A percentile compares a stretch with the other conserved stretches of the same genome.
These are phyloP conservation scores for Oeneis ivallda DNA, from an alignment of 2,888 invertebrate genomes.

Conservation along the genomic window DNA sequence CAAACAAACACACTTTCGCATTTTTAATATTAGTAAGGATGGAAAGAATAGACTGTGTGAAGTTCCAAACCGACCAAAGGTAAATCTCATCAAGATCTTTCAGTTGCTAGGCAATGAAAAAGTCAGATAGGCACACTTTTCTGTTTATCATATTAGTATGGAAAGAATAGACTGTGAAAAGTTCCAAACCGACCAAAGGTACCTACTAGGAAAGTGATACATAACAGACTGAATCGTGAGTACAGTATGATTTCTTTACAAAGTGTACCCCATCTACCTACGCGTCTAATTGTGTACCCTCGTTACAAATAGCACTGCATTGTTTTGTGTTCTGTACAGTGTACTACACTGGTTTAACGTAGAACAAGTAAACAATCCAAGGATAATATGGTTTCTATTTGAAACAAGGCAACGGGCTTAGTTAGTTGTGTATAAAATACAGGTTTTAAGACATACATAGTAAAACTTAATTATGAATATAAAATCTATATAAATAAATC, in stretches of 20 bases:
- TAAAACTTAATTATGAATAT: too few species aligned
- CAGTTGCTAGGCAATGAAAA: too few species aligned
- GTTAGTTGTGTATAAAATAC: constrained; percentile 7
- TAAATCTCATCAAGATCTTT: too few species aligned
- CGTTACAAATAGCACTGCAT: background rate
- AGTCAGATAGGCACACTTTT: too few species aligned
- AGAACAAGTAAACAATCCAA: constrained; percentile 27
- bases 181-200: background rate
- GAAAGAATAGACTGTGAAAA: too few species aligned
- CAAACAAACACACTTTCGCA: too few species aligned
- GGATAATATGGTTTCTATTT: constrained; percentile 20
- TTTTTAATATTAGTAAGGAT: too few species aligned
- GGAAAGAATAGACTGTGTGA: background rate
- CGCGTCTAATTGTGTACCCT: background rate
- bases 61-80: too few species aligned
- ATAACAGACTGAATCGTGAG: too few species aligned
- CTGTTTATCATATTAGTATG: too few species aligned
- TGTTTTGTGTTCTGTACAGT: background rate
- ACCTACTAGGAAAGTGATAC: background rate
- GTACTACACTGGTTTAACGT: constrained; percentile 22
- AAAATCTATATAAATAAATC: too few species aligned
- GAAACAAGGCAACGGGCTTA: constrained; percentile 21
- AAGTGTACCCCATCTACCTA: background rate
- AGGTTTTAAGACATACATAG: background rate
- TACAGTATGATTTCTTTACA: background rate